phyloP scores from a whole-genome alignment of 2,888 invertebrate species.

The Helleia helle region DNA sequence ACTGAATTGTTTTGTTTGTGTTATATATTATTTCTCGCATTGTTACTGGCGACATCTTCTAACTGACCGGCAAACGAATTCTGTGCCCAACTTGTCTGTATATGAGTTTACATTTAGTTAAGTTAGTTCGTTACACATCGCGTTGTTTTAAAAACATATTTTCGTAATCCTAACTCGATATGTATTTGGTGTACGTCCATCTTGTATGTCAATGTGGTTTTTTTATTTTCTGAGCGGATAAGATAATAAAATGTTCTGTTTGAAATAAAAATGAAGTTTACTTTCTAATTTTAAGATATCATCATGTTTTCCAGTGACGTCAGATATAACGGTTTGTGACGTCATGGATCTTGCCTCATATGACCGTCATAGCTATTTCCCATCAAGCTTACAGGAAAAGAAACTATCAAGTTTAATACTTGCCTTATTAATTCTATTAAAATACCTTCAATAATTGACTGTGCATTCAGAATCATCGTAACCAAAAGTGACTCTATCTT shows the following conservation, averaged over 20 bases:
- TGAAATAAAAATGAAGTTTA: slow-evolving; percentile 60
- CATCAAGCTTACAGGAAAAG: too few species aligned
- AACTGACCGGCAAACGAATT: slow-evolving; percentile 8
- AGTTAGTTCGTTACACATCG: slow-evolving; percentile 55
- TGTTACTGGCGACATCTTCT: slow-evolving; percentile 10
- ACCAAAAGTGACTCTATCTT: too few species aligned
- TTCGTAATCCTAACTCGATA: slow-evolving; percentile 58
- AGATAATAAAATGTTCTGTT: slow-evolving; percentile 75
- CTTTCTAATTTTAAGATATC: slow-evolving; percentile 21
- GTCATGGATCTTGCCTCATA: too few species aligned
- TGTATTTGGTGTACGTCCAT: slow-evolving; percentile 72
- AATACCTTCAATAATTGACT: too few species aligned
- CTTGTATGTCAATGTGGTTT: slow-evolving; percentile 72
- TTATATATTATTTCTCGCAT: slow-evolving; percentile 66
- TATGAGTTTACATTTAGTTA: slow-evolving; percentile 72
- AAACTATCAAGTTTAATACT: too few species aligned
- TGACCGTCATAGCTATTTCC: too few species aligned
- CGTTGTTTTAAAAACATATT: slow-evolving; percentile 43
- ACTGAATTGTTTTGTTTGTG: slow-evolving; percentile 73
- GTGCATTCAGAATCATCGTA: too few species aligned
- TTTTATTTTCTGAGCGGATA: slow-evolving; percentile 70
- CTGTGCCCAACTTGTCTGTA: slow-evolving; percentile 48
- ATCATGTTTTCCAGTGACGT: too few species aligned
- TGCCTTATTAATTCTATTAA: too few species aligned
- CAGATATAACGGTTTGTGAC: too few species aligned